phyloP scores from a whole-genome alignment of 2,113 vertebrate genomes.

The Gymnogyps californianus region DNA sequence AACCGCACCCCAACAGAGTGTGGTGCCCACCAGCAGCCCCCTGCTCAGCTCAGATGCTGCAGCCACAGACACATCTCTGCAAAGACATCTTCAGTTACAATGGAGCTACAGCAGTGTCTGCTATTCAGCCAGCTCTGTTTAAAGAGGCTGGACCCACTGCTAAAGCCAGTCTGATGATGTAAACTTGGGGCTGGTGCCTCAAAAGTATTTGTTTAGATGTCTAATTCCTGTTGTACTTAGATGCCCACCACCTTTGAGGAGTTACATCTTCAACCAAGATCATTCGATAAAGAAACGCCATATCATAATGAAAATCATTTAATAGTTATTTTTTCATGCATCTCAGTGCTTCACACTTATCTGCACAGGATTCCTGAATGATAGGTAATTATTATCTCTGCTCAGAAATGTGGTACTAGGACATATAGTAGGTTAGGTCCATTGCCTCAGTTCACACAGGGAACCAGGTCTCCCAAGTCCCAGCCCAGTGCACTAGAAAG shows the following conservation, averaged over 20 bases:
- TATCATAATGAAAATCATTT: neutral
- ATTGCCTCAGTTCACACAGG: neutral
- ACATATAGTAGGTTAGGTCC: neutral
- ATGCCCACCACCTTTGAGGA: neutral
- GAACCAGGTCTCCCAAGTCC: neutral
- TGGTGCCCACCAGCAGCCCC: neutral
- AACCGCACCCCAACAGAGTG: neutral
- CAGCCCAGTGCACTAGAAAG: neutral
- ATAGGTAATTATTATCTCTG: neutral
- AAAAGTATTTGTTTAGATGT: neutral
- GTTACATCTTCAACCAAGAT: neutral
- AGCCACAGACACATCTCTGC: neutral
- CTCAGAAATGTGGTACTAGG: neutral
- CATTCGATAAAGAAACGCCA: rapidly evolving
- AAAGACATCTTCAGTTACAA: neutral
- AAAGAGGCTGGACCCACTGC: neutral
- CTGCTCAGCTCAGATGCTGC: neutral
- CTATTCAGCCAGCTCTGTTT: neutral
- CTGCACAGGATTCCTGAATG: neutral
- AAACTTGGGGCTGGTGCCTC: neutral
- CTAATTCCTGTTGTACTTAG: neutral
- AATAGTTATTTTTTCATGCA: neutral
- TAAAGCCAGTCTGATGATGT: neutral
- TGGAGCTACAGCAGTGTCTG: neutral
- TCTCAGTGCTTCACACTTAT: neutral